These are phyloP conservation scores for Drosophila oshimai DNA, from an alignment of 1,140 invertebrate species.

Conservation along the genomic window DNA sequence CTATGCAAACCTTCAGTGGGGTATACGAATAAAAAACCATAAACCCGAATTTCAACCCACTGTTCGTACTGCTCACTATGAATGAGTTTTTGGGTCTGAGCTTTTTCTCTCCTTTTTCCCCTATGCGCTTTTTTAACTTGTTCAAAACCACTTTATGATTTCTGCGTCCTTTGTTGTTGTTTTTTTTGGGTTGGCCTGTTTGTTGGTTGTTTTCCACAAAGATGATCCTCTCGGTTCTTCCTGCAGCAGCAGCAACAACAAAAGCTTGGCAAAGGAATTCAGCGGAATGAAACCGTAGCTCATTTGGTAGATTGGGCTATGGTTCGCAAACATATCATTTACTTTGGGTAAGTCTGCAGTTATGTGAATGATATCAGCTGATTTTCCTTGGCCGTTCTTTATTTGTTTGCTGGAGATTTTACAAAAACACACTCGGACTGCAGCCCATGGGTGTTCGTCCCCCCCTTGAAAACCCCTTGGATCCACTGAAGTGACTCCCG, in stretches of 20 bases:
- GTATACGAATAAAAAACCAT: background rate
- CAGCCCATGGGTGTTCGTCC: slow-evolving; percentile 46
- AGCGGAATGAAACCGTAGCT: slow-evolving; percentile 78
- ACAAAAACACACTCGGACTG: slow-evolving; percentile 39
- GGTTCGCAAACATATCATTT: slow-evolving; percentile 50
- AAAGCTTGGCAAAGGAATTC: slow-evolving; percentile 65
- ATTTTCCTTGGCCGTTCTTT: slow-evolving; percentile 7
- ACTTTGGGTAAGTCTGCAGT: slow-evolving; percentile 6
- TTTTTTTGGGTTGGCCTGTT: slow-evolving; percentile 18
- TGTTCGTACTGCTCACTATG: slow-evolving; percentile 48
- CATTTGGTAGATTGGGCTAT: slow-evolving; percentile 55
- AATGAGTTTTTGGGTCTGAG: slow-evolving; percentile 44
- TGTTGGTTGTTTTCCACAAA: slow-evolving; percentile 61
- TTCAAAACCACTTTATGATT: slow-evolving; percentile 80
- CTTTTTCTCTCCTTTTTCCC: slow-evolving; percentile 30
- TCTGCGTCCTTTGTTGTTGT: slow-evolving; percentile 61
- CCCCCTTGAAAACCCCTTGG: slow-evolving; percentile 1
- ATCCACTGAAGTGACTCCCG: slow-evolving; percentile 55
- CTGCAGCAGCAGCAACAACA: slow-evolving; percentile 53
- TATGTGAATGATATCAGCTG: slow-evolving; percentile 54
- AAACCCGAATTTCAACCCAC: background rate
- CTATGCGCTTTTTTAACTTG: slow-evolving; percentile 72
- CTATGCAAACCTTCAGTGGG: background rate
- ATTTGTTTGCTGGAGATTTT: slow-evolving; percentile 31
- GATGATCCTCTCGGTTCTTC: slow-evolving; percentile 66